These are phyloP conservation scores for Myanophis thanlyinensis DNA, from an alignment of 2,113 vertebrate species.

Conservation along the genomic window DNA sequence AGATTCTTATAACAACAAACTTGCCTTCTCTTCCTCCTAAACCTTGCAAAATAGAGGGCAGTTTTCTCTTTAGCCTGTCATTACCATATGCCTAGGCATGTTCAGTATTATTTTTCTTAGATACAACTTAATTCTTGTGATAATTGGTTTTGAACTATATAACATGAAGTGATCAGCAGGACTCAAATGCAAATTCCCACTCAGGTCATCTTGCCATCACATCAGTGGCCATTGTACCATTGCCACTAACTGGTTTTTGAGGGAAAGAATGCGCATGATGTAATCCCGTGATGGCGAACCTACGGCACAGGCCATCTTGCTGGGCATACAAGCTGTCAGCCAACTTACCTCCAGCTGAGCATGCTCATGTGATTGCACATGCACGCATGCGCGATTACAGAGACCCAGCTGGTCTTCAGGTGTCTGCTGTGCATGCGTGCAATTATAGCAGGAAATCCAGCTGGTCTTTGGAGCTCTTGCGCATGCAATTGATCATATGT, in stretches of 20 bases:
- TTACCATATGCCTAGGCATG: not conserved
- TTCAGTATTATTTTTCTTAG: not conserved
- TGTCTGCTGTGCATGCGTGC: too few relatives aligned
- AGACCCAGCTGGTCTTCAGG: too few relatives aligned
- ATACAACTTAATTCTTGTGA: not conserved
- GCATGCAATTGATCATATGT: too few relatives aligned
- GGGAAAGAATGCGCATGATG: not conserved
- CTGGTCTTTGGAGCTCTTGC: too few relatives aligned
- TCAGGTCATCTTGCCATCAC: not conserved
- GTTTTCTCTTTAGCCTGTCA: not conserved
- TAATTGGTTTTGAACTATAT: not conserved
- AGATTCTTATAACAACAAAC: not conserved
- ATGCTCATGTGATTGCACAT: too few relatives aligned
- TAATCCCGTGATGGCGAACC: too few relatives aligned
- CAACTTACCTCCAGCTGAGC: too few relatives aligned
- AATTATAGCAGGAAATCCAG: too few relatives aligned
- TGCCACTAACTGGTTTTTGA: not conserved
- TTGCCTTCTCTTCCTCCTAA: not conserved
- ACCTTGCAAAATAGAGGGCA: not conserved
- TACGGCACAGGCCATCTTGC: too few relatives aligned
- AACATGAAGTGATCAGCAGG: not conserved
- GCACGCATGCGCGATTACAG: too few relatives aligned
- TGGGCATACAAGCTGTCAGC: too few relatives aligned
- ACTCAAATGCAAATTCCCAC: not conserved
- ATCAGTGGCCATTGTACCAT: not conserved